Conservation (phyloP, 1,140 invertebrate genomes). For the Acromyrmex charruanus region DNA sequence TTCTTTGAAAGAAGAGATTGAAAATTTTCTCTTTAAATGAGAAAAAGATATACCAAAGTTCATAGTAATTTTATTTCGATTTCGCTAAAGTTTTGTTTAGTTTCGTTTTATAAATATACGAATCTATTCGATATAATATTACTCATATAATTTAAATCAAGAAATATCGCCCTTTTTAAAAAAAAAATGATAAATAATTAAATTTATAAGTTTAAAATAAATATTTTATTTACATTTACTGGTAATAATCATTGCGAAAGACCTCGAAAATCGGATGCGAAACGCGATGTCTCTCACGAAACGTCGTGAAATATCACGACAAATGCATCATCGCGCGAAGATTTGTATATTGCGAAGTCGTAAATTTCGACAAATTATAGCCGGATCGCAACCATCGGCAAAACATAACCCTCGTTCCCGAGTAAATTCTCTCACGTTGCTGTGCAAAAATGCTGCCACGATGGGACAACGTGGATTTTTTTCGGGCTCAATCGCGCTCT, state of each 20-base stretch:
- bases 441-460: not conserved
- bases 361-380: slow-evolving; percentile 44
- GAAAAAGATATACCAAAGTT: not conserved
- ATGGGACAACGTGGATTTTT: slow-evolving; percentile 49
- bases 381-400: not conserved
- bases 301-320: slow-evolving; percentile 36
- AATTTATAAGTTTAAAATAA: not conserved
- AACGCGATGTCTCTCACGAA: not conserved
- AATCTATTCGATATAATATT: not conserved
- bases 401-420: not conserved
- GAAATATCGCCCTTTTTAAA: not conserved
- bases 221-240: not conserved
- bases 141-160: not conserved
- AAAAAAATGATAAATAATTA: not conserved
- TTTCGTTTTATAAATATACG: not conserved
- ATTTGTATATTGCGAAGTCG: not conserved
- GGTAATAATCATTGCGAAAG: not conserved
- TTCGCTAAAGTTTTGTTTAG: not conserved
- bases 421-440: slow-evolving; percentile 24
- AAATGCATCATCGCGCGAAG: slow-evolving; percentile 22
- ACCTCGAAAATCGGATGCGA: not conserved
- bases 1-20: not conserved
- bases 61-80: not conserved
- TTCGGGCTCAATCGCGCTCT: slow-evolving; percentile 58
- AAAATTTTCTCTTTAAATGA: not conserved